Base-by-base conservation (phyloP, 2,797 vertebrate species). In the Cetoscarus ocellatus region DNA sequence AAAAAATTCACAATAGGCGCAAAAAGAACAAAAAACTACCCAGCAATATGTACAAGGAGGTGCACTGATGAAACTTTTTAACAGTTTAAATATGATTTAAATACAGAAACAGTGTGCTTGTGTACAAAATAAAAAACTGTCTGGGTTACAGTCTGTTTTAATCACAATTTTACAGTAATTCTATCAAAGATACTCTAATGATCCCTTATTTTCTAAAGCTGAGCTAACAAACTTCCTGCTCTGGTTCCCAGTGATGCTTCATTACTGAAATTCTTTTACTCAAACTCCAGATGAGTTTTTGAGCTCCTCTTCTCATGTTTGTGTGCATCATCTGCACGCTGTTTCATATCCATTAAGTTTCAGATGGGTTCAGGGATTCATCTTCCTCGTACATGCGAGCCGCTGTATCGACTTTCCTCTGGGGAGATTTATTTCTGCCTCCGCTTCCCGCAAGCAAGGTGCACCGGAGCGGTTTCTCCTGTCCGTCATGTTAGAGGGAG, bases 391-490 rank as follows among this genome's bases (percentile, higher is more conserved):
- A 92, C 87, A 94, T 81, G 84, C 53, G 87, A 94, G 91, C 90
- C 47, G 79, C 85, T 61, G 82, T 73, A 94, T 95, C 90, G 52
- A 86, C 87, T 94, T 94, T 92, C 93, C 88, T 85, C 88, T 6
- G 67, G 86, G 84, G 79, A 86, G 80, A 75, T 85, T 88, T 93
- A 91, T 92, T 91, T 90, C 77, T 89, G 83, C 82, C 88, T 86
- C 81, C 7, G 79, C 87, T 94, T 94, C 92, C 93, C 88, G 93
- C 87, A 93, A 91, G 82, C 73, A 85, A 91, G 83, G 75, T 91
- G 85, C 85, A 92, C 85, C 83, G 86, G 89, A 87, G 88, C 77
- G 61, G 69, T 75, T 87, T 82, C 82, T 77, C 43, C 60, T 80
- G 64, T 74, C 67, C 15, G 62, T 71, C 82, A 80, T 73, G 75